Evolutionary conservation across 2,113 vertebrate genomes (phyloP).

Genomic region (Oxyura jamaicensis): DNA sequence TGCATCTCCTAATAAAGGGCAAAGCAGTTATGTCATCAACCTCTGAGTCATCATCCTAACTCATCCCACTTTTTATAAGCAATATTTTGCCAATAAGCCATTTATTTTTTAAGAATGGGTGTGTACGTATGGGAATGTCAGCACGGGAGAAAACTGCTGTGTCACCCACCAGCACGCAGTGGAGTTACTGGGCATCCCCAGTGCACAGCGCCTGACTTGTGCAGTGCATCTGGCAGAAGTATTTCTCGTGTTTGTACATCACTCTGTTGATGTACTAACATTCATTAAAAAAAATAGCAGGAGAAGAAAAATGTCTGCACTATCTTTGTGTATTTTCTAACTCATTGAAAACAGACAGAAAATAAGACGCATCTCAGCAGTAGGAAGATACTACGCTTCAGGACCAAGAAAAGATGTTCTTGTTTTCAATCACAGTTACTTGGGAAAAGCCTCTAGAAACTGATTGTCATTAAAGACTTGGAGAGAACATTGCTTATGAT

Average conservation of each 20-base stretch:
- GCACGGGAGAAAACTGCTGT: conserved; percentile 6
- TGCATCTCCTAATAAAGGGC: neutral
- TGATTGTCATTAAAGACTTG: conserved; percentile 50
- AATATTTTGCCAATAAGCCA: neutral
- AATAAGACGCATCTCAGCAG: neutral
- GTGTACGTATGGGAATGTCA: neutral
- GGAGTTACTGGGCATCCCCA: neutral
- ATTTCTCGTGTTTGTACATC: neutral
- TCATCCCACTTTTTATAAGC: neutral
- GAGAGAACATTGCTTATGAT: conserved; percentile 21
- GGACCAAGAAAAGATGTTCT: neutral
- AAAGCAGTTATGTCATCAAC: neutral
- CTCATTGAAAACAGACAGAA: neutral
- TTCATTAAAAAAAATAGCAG: neutral
- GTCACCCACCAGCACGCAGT: neutral
- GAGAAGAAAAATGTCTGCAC: neutral
- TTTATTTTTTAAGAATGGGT: neutral
- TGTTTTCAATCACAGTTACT: conserved; percentile 23
- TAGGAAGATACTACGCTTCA: neutral
- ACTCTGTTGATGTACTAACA: neutral
- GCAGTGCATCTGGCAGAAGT: neutral
- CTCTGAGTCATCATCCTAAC: neutral
- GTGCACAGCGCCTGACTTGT: neutral
- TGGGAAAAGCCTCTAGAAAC: conserved; percentile 26
- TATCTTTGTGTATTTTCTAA: neutral